Conservation (phyloP, 2,113 vertebrate genomes). For the Petrocephalus microphthalmus region DNA sequence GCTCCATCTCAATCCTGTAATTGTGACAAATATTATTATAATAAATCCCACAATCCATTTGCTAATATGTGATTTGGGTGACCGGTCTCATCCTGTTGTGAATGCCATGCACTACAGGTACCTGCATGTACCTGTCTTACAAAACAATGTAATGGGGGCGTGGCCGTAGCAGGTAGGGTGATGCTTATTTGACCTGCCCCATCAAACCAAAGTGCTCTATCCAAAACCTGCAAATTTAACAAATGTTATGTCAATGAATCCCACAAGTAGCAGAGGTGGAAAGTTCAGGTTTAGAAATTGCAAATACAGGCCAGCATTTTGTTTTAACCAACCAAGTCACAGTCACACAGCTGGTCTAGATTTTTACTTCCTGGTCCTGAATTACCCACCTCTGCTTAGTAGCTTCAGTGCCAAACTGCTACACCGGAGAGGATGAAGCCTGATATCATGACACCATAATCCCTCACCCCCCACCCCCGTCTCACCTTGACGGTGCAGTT, state of each 20-base stretch:
- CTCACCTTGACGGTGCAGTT: slow-evolving; percentile 59
- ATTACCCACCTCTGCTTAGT: not conserved
- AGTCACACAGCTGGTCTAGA: not conserved
- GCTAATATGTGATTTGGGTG: not conserved
- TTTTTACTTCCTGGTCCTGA: not conserved
- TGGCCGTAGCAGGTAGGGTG: not conserved
- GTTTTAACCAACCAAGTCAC: not conserved
- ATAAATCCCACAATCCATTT: not conserved
- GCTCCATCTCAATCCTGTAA: not conserved
- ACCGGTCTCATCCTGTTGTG: not conserved
- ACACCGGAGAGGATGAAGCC: not conserved
- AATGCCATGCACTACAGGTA: not conserved
- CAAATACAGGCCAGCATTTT: too few relatives aligned
- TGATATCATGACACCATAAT: not conserved
- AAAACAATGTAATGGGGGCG: not conserved
- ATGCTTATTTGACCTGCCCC: not conserved
- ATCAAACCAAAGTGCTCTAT: too few relatives aligned
- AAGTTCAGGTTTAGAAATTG: too few relatives aligned
- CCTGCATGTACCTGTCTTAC: not conserved
- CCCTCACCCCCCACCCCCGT: not conserved
- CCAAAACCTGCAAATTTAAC: not conserved
- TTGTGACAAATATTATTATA: not conserved
- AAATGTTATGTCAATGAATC: not conserved
- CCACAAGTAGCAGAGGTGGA: not conserved
- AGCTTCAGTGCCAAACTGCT: not conserved